Evolutionary conservation across 1,140 invertebrate species (phyloP).

Genomic region (Choristoneura fumiferana): DNA sequence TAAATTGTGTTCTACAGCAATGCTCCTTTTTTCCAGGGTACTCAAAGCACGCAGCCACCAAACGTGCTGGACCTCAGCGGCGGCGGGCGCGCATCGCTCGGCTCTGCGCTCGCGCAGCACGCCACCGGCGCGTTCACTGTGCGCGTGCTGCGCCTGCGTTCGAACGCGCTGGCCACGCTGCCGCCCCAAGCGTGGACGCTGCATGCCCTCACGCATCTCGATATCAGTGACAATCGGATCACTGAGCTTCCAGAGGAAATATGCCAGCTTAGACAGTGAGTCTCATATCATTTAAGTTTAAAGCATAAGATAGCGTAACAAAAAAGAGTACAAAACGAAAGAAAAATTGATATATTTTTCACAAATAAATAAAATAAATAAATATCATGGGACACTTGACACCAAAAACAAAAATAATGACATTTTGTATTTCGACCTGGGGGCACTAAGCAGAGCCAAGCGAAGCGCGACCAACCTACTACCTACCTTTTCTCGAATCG

Average conservation of each 20-base stretch:
- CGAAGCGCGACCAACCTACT: no score
- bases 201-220: constrained; percentile 80
- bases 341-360: no score
- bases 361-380: no score
- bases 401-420: no score
- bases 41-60: constrained; percentile 68
- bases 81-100: constrained; percentile 71
- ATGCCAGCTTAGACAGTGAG: constrained; percentile 82
- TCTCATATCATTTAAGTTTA: constrained; percentile 10
- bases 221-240: constrained; percentile 85
- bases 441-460: no score
- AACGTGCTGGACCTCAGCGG: constrained; percentile 79
- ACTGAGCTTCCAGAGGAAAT: constrained; percentile 81
- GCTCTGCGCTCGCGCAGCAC: constrained; percentile 51
- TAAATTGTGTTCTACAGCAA: no score
- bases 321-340: no score
- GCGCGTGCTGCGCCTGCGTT: constrained; percentile 79
- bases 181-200: constrained; percentile 81
- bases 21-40: constrained; percentile 42
- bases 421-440: no score
- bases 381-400: no score
- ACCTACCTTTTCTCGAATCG: no score
- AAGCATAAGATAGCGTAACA: no score
- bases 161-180: constrained; percentile 79
- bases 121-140: constrained; percentile 74